Evolutionary conservation across 2,797 vertebrate species (phyloP), one percentile per base, ranked within the genome.

Genomic region (Enteromius paludinosus): DNA sequence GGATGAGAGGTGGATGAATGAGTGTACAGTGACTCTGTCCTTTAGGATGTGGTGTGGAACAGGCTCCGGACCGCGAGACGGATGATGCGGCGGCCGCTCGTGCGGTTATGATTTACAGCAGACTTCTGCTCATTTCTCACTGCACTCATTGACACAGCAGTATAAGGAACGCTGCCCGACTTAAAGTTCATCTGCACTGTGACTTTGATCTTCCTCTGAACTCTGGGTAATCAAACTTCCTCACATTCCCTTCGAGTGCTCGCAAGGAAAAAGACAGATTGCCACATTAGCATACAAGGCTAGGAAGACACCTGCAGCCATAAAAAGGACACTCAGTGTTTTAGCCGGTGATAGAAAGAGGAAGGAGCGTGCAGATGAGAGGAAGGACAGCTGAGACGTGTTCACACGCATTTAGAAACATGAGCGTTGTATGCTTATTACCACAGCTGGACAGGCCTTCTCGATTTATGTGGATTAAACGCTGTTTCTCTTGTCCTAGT

Each of bases 41-140:
- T 73, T 73, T 62, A 81, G 56, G 41, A 73, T 81, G 81, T 66
- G 81, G 73, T 66, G 73, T 77, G 62, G 62, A 83, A 83, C 81
- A 77, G 38, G 81, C 23, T 52, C 52, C 3, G 61, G 73, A 59
- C 33, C 15, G 23, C 5, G 14, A 59, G 73, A 77, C 45, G 43
- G 70, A 81, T 72, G 79, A 81, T 64, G 69, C 43, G 25, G 79
- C 69, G 43, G 54, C 59, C 59, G n/a, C 17, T 54, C 52, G 28
- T 25, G 28, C 25, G 23, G 20, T 66, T 61, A 35, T 83, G 73
- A 78, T 78, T 69, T 78, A 76, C 72, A 69, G 62, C 64, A 23
- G 72, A 20, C 49, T 59, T 45, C 18, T 43, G 47, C 62, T 61
- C 47, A 20, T 78, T 70, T 71, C 65, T 69, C 74, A 78, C 54